Evolutionary conservation across 2,797 vertebrate species (phyloP).

Genomic region (Sebastes taczanowskii): DNA sequence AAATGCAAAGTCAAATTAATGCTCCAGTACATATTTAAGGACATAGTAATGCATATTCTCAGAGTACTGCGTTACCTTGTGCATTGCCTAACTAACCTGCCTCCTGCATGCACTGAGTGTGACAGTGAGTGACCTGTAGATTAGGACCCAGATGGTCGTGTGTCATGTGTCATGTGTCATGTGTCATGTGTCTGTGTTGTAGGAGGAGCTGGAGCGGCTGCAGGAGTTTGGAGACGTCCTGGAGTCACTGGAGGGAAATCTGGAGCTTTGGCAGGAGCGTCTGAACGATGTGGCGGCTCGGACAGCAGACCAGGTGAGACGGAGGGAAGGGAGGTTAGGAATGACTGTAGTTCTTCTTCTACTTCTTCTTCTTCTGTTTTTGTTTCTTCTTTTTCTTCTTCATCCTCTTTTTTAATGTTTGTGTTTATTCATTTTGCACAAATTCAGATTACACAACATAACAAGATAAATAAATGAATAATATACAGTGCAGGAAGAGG

Average conservation of each 20-base stretch:
- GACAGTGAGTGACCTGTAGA: conserved; percentile 55
- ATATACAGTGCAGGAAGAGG: no score
- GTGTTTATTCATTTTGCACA: no score
- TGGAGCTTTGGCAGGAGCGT: conserved; percentile 79
- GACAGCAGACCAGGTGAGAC: conserved; percentile 48
- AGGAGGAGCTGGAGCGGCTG: conserved; percentile 80
- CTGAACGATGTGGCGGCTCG: conserved; percentile 42
- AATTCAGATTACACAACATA: no score
- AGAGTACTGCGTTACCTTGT: neutral
- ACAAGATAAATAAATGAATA: no score
- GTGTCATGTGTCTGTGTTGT: neutral
- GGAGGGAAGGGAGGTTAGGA: neutral
- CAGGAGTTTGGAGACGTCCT: conserved; percentile 82
- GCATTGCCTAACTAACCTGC: neutral
- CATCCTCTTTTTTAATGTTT: no score
- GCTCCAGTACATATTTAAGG: accelerated
- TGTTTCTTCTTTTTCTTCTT: no score
- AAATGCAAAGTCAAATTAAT: neutral
- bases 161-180: neutral
- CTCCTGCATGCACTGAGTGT: neutral
- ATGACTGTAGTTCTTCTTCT: neutral
- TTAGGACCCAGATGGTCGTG: neutral
- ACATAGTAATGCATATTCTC: no score
- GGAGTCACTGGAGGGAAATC: conserved; percentile 79
- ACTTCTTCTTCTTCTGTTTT: no score